These are phyloP conservation scores for Phylloscopus whistleri DNA, from an alignment of 2,113 vertebrate species.

Conservation along the genomic window DNA sequence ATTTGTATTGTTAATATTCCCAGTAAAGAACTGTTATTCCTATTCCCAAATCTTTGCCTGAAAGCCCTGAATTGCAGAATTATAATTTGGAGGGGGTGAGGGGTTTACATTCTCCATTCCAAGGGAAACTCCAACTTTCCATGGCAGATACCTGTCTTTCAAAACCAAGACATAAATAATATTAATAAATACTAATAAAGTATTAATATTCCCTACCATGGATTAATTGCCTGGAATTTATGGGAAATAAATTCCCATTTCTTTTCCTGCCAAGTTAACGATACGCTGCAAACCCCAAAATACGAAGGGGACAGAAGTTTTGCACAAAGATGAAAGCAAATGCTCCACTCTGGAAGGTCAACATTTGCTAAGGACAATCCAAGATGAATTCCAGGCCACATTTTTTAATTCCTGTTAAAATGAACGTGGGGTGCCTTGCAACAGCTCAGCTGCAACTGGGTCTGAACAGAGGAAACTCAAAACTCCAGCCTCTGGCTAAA, in stretches of 20 bases:
- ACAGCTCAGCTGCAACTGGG: background rate
- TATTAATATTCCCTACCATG: background rate
- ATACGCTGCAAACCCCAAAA: background rate
- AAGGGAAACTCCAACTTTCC: no score
- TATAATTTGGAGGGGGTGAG: no score
- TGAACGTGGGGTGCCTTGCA: background rate
- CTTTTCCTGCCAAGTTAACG: background rate
- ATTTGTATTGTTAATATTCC: no score
- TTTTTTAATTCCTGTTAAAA: background rate
- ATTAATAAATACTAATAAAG: background rate
- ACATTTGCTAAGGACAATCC: background rate
- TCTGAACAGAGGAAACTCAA: background rate
- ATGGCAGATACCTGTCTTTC: no score
- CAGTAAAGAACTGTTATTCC: no score
- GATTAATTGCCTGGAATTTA: background rate
- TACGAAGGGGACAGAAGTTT: background rate
- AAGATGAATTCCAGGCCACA: background rate
- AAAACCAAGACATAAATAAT: background rate
- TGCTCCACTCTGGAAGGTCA: background rate
- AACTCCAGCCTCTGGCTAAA: background rate
- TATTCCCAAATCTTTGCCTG: no score
- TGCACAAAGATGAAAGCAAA: background rate
- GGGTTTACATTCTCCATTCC: no score
- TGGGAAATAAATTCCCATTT: background rate
- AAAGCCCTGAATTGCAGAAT: no score